phyloP scores from a whole-genome alignment of 1,140 invertebrate genomes.

The Drosophila obscura region DNA sequence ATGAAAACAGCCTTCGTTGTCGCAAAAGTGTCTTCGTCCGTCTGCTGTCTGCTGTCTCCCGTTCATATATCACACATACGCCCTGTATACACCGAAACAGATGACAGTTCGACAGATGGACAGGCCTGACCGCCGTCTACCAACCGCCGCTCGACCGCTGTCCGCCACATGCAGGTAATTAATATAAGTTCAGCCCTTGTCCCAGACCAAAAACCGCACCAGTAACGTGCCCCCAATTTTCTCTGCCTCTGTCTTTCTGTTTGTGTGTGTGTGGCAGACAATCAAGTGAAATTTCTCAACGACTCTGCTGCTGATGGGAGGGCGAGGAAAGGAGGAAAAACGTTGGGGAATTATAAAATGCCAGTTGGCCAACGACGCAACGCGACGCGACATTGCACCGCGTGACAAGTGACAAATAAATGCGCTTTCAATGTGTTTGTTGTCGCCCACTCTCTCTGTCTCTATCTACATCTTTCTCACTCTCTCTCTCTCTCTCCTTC shows the following conservation, averaged over 20 bases:
- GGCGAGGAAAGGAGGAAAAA: slow-evolving; percentile 20
- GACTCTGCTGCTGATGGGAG: slow-evolving; percentile 3
- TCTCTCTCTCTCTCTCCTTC: not conserved
- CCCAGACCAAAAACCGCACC: slow-evolving; percentile 49
- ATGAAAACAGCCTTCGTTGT: slow-evolving; percentile 70
- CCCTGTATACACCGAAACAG: slow-evolving; percentile 22
- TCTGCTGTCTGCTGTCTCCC: no score
- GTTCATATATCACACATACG: slow-evolving; percentile 61
- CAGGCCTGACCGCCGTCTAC: slow-evolving; percentile 8
- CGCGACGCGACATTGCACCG: slow-evolving; percentile 16
- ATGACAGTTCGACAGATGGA: slow-evolving; percentile 14
- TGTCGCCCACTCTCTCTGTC: slow-evolving; percentile 38
- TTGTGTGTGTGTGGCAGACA: slow-evolving; percentile 32
- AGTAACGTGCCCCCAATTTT: slow-evolving; percentile 3
- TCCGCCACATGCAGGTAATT: slow-evolving; percentile 75
- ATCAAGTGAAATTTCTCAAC: slow-evolving; percentile 75
- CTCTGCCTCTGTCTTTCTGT: slow-evolving; percentile 2
- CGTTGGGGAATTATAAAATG: slow-evolving; percentile 76
- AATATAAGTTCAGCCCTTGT: slow-evolving; percentile 71
- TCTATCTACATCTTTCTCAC: not conserved
- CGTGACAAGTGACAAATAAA: slow-evolving; percentile 82
- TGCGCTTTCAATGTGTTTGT: slow-evolving; percentile 73
- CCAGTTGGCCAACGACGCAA: slow-evolving; percentile 49
- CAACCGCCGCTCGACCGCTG: slow-evolving; percentile 52
- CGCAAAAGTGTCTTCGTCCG: slow-evolving; percentile 51